phyloP scores from a whole-genome alignment of 2,797 vertebrate genomes.

The Crax fasciolata region DNA sequence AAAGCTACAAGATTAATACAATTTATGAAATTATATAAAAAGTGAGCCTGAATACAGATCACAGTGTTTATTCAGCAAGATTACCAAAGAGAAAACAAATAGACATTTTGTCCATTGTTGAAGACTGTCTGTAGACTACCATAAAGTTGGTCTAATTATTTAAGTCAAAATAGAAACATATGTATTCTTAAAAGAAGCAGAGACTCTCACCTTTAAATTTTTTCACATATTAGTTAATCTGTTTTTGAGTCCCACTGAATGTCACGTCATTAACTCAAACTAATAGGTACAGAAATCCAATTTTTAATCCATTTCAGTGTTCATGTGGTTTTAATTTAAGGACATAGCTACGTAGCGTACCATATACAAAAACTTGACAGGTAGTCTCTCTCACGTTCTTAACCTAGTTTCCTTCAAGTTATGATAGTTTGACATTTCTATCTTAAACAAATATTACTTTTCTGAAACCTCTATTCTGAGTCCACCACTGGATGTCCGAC shows the following conservation, averaged over 20 bases:
- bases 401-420: background rate
- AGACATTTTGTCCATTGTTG: background rate
- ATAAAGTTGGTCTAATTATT: background rate
- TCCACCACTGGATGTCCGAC: background rate
- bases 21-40: background rate
- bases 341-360: background rate
- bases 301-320: background rate
- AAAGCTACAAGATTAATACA: background rate
- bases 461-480: background rate
- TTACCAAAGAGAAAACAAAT: background rate
- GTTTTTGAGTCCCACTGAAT: rapidly evolving
- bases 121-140: background rate
- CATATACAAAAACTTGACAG: background rate
- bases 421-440: slow-evolving; percentile 4
- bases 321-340: background rate
- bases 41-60: background rate
- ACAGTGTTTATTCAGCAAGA: background rate
- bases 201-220: background rate
- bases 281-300: background rate
- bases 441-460: slow-evolving; percentile 21
- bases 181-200: background rate
- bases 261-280: background rate
- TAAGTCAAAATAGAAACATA: background rate
- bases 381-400: background rate
- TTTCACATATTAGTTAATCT: rapidly evolving